Evolutionary conservation across 2,797 vertebrate species (phyloP), one percentile per base, ranked within the genome.

Genomic region (Lacerta agilis): DNA sequence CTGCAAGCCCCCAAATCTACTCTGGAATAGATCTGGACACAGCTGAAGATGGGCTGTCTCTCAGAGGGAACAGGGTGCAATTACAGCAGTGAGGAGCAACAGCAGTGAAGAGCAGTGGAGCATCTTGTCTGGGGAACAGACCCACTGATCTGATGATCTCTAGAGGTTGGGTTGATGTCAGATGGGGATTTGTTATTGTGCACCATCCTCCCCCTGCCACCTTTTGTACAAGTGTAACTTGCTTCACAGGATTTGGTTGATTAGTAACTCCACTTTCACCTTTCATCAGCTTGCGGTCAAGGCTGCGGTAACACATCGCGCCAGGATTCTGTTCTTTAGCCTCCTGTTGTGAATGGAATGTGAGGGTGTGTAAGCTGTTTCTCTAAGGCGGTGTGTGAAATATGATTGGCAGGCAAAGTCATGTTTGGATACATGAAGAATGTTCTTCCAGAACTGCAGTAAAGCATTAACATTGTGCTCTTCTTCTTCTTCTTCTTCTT

Each of bases 301-400:
- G 85, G 82, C 83, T 71, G 18, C 5, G 2, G 10, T 69, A 55
- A 55, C 49, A 55, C 49, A 55, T 55, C 67, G 13, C 83, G 45
- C 67, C 82, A 20, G 69, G 0, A 0, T 33, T 64, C 87, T 95
- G n/a, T 61, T 69, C 45, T 0, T 0, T 69, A 11, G 67, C 88
- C 87, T 82, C 83, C 75, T 33, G 36, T 91, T 86, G 64, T 36
- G 58, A 71, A 55, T 75, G n/a, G 29, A 85, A 85, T 11, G 1
- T 45, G n/a, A 5, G n/a, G 41, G 17, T 93, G 83, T 85, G 55
- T 49, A 81, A 64, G 29, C 15, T 72, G 43, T 87, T 92, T 92
- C 92, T 83, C 41, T 69, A 25, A 0, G 2, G 69, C 85, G 80
- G 88, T 38, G 86, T 0, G 1, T 33, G n/a, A 25, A 77, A 55